phyloP scores from a whole-genome alignment of 2,797 vertebrate species.

The Melanotaenia trifasciata region DNA sequence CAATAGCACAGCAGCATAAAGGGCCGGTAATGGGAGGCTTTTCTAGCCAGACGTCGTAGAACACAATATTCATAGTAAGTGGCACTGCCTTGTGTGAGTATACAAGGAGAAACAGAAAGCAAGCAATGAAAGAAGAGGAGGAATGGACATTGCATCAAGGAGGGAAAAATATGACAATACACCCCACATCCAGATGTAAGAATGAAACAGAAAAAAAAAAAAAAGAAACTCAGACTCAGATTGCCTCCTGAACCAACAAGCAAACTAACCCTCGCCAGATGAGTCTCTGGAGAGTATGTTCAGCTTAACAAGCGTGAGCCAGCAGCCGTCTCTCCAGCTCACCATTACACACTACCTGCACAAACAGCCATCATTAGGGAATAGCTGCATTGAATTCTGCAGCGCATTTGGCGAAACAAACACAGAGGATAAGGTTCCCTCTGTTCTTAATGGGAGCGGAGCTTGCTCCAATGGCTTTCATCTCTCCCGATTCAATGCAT shows the following conservation, averaged over 20 bases:
- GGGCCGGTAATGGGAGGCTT: conserved; percentile 92
- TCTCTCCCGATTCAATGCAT: conserved; percentile 72
- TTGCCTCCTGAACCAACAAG: conserved; percentile 63
- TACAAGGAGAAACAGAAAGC: conserved; percentile 71
- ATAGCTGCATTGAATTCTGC: conserved; percentile 69
- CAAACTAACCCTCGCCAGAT: conserved; percentile 68
- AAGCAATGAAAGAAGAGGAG: conserved; percentile 23
- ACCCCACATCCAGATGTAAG: conserved; percentile 35
- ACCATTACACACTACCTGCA: conserved; percentile 79
- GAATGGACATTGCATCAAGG: conserved; percentile 40
- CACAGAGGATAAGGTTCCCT: conserved; percentile 69
- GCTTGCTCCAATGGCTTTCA: conserved; percentile 76
- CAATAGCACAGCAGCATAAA: conserved; percentile 96
- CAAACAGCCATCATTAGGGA: conserved; percentile 81
- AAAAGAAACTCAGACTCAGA: conserved; percentile 67
- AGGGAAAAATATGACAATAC: conserved; percentile 56
- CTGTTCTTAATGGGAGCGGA: conserved; percentile 69
- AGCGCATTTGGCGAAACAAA: conserved; percentile 79
- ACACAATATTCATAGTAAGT: conserved; percentile 90
- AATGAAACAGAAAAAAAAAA: conserved; percentile 32
- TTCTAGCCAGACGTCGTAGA: conserved; percentile 75
- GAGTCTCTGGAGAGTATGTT: conserved; percentile 81
- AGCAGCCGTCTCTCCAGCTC: conserved; percentile 68
- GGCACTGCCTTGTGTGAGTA: conserved; percentile 80
- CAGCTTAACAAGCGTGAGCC: conserved; percentile 78